Conservation (phyloP, 2,797 vertebrate species). For the Trachops cirrhosus region DNA sequence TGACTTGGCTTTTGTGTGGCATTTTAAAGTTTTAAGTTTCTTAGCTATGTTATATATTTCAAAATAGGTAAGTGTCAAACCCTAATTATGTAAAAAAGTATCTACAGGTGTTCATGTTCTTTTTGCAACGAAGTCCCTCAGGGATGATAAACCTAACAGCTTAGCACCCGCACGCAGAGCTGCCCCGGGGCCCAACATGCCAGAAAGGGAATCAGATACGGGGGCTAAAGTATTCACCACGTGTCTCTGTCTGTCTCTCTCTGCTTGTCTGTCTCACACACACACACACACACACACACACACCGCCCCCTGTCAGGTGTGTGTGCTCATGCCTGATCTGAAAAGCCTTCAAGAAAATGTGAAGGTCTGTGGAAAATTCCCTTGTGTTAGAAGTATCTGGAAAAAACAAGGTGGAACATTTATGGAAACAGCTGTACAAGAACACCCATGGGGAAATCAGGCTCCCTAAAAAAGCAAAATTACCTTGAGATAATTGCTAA, state of each 20-base stretch:
- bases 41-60: neutral
- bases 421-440: neutral
- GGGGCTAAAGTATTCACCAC: neutral
- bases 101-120: neutral
- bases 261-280: neutral
- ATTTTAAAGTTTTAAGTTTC: neutral
- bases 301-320: neutral
- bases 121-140: neutral
- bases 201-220: neutral
- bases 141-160: neutral
- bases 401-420: neutral
- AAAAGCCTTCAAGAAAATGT: neutral
- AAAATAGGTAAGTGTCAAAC: neutral
- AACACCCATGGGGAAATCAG: slow-evolving; percentile 5
- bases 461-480: neutral
- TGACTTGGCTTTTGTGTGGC: neutral
- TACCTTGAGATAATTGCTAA: slow-evolving; percentile 28
- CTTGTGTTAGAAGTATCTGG: neutral
- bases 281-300: too few species aligned
- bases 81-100: neutral
- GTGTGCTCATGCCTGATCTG: neutral
- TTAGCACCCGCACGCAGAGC: neutral
- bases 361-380: neutral
- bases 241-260: neutral
- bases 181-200: neutral